Conservation (phyloP, 2,888 invertebrate species). For the Drosophila dives region DNA sequence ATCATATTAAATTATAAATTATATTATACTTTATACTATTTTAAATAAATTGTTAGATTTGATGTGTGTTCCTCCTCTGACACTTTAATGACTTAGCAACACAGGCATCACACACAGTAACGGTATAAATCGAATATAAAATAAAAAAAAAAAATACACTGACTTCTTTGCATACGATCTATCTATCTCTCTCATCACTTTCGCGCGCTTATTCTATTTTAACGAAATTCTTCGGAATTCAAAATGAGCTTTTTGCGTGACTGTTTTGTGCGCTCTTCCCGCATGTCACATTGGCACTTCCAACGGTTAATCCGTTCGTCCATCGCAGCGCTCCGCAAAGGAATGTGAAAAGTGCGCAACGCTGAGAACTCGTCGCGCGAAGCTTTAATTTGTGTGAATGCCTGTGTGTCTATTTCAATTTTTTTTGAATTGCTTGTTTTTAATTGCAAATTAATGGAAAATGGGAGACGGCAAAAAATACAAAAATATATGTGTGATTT, state of each 20-base stretch:
- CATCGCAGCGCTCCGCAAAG: too few species aligned
- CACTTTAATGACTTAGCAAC: conserved; percentile 30
- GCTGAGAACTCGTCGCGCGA: neutral
- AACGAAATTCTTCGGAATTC: conserved; percentile 3
- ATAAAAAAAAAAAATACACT: neutral
- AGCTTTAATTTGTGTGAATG: neutral
- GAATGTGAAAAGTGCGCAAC: conserved; percentile 10
- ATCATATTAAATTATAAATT: conserved; percentile 12
- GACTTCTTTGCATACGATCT: conserved; percentile 2
- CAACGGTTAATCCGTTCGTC: conserved; percentile 11
- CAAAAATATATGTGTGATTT: neutral
- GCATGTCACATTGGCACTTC: neutral
- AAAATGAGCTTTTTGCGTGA: neutral
- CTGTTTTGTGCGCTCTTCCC: neutral
- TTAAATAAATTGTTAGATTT: conserved; percentile 40
- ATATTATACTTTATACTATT: neutral
- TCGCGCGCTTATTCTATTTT: neutral
- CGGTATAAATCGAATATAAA: neutral
- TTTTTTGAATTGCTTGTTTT: neutral
- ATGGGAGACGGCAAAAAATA: neutral
- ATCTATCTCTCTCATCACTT: neutral
- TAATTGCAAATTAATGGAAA: neutral
- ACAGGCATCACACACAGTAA: conserved; percentile 1
- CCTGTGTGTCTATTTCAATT: neutral
- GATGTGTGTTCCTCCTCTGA: conserved; percentile 12